Percentiles rank a stretch among this genome's conserved stretches.
These are phyloP conservation scores for Alloplasta piceator DNA, from an alignment of 2,888 invertebrate genomes.

Conservation along the genomic window DNA sequence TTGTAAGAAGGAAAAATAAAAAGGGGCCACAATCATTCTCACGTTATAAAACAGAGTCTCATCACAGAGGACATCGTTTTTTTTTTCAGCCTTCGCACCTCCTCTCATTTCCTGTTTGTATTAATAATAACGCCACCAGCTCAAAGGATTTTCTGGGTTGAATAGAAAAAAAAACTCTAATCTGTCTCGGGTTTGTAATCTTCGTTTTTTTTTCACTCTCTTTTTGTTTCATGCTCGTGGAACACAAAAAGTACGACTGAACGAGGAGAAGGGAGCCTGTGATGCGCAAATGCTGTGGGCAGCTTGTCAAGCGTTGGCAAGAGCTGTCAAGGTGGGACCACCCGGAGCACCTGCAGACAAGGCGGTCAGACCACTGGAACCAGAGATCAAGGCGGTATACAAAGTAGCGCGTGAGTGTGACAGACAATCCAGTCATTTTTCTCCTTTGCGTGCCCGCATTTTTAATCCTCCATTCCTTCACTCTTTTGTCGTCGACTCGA, in stretches of 20 bases:
- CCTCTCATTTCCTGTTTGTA: constrained; percentile 50
- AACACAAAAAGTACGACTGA: constrained; percentile 86
- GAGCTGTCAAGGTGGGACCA: constrained; percentile 88
- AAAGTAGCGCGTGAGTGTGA: constrained; percentile 88
- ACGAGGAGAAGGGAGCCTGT: constrained; percentile 89
- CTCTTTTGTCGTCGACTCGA: neutral
- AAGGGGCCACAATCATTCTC: constrained; percentile 9
- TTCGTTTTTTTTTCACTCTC: constrained; percentile 16
- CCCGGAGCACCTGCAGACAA: constrained; percentile 85
- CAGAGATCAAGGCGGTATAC: constrained; percentile 90
- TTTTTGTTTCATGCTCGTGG: constrained; percentile 62
- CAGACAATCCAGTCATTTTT: constrained; percentile 39
- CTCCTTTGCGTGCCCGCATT: neutral
- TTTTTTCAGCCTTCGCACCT: neutral
- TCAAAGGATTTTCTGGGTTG: constrained; percentile 45
- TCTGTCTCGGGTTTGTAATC: constrained; percentile 40
- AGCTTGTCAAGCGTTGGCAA: constrained; percentile 94
- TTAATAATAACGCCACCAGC: constrained; percentile 23
- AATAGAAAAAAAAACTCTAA: constrained; percentile 50
- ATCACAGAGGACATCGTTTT: neutral
- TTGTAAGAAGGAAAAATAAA: constrained; percentile 22
- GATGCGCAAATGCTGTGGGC: constrained; percentile 96
- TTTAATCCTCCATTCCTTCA: neutral
- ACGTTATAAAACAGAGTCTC: constrained; percentile 13
- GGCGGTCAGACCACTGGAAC: constrained; percentile 86